Conservation (phyloP, 1,140 invertebrate species). For the Ditylenchus dipsaci region DNA sequence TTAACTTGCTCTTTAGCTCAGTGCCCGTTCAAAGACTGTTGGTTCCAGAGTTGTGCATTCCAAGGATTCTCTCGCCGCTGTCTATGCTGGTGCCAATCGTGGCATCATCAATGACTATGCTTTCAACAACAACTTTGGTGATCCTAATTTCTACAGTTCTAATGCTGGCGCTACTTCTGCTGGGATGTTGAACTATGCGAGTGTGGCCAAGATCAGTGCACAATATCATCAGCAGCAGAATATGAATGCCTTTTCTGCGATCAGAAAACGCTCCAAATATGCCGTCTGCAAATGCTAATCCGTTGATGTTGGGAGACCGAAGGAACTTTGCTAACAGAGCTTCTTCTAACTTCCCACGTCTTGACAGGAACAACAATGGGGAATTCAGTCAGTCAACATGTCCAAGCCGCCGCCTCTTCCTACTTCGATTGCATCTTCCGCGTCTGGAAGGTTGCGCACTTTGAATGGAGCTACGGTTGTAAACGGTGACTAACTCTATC, state of each 20-base stretch:
- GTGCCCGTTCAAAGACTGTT: too few species aligned
- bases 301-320: background rate
- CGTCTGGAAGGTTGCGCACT: background rate
- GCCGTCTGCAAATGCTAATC: background rate
- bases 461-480: conserved; percentile 2
- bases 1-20: background rate
- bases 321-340: background rate
- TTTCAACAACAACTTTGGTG: too few species aligned
- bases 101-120: background rate
- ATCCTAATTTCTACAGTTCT: too few species aligned
- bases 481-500: background rate
- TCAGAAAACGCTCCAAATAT: background rate
- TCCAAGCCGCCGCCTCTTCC: background rate
- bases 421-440: background rate
- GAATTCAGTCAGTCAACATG: background rate
- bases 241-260: too few species aligned
- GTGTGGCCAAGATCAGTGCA: too few species aligned
- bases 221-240: too few species aligned
- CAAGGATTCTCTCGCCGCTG: too few species aligned
- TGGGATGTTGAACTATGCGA: too few species aligned
- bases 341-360: background rate
- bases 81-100: background rate
- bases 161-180: too few species aligned
- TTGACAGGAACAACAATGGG: background rate
- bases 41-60: too few species aligned